These are phyloP conservation scores for Cyclura pinguis DNA, from an alignment of 2,797 vertebrate genomes.

Conservation along the genomic window DNA sequence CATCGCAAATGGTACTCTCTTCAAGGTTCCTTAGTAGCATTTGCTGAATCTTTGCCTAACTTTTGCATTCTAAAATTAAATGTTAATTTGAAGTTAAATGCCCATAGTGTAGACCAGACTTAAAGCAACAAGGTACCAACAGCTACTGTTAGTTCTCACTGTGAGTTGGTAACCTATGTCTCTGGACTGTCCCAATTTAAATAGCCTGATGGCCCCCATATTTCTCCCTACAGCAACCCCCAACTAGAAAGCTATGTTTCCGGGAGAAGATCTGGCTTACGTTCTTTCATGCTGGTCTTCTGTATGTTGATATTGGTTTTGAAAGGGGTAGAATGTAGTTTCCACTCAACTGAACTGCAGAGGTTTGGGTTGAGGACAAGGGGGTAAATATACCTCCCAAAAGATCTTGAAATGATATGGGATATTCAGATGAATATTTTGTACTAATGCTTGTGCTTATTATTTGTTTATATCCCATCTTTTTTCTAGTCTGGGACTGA, in stretches of 20 bases:
- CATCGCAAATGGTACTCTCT: not conserved
- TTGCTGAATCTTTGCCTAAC: not conserved
- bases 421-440: not conserved
- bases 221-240: not conserved
- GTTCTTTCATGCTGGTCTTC: not conserved
- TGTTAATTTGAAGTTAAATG: not conserved
- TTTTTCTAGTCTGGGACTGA: too few relatives aligned
- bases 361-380: not conserved
- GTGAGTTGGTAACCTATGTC: not conserved
- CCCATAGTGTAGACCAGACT: too few relatives aligned
- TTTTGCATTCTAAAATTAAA: not conserved
- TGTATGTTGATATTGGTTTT: not conserved
- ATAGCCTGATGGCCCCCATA: not conserved
- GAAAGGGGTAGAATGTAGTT: not conserved
- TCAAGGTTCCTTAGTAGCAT: not conserved
- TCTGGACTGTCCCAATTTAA: not conserved
- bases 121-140: not conserved
- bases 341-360: not conserved
- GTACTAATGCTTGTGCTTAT: not conserved
- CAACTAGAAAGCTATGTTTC: not conserved
- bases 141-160: not conserved
- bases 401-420: not conserved
- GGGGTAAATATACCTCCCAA: not conserved
- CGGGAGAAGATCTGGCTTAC: not conserved
- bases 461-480: too few relatives aligned